These are phyloP conservation scores for Enteromius mattozi DNA, from an alignment of 2,797 vertebrate species.

Conservation along the genomic window DNA sequence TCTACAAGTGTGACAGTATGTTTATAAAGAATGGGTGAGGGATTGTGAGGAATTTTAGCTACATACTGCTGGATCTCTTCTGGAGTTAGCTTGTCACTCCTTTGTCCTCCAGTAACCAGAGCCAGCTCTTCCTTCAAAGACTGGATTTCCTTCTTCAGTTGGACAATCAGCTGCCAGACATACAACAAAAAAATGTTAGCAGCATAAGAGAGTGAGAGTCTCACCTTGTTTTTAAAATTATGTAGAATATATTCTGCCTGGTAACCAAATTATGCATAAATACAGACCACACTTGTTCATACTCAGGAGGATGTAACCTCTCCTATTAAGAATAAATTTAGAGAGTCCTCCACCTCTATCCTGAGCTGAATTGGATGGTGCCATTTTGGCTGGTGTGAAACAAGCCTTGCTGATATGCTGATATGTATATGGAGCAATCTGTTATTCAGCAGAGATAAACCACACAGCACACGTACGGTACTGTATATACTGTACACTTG, in stretches of 20 bases:
- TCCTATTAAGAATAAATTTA: neutral
- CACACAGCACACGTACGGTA: too few relatives aligned
- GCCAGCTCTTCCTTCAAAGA: slow-evolving; percentile 87
- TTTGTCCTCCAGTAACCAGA: slow-evolving; percentile 84
- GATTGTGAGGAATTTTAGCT: neutral
- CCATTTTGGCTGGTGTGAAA: neutral
- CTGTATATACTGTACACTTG: too few relatives aligned
- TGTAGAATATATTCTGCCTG: neutral
- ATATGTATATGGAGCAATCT: too few relatives aligned
- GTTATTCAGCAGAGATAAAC: too few relatives aligned
- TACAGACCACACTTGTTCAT: neutral
- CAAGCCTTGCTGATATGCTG: too few relatives aligned
- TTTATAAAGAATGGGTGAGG: neutral
- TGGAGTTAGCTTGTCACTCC: slow-evolving; percentile 80
- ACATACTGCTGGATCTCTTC: slow-evolving; percentile 84
- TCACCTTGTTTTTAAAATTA: neutral
- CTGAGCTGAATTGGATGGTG: neutral
- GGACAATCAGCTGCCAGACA: slow-evolving; percentile 81
- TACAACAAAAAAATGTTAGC: slow-evolving; percentile 3
- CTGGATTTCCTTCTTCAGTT: slow-evolving; percentile 86
- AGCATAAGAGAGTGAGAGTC: too few relatives aligned
- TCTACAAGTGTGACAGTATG: too few relatives aligned
- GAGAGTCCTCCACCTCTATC: neutral
- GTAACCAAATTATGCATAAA: neutral
- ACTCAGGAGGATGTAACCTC: neutral